These are phyloP conservation scores for Caenorhabditis briggsae DNA, from an alignment of 1,140 invertebrate genomes.

Conservation along the genomic window DNA sequence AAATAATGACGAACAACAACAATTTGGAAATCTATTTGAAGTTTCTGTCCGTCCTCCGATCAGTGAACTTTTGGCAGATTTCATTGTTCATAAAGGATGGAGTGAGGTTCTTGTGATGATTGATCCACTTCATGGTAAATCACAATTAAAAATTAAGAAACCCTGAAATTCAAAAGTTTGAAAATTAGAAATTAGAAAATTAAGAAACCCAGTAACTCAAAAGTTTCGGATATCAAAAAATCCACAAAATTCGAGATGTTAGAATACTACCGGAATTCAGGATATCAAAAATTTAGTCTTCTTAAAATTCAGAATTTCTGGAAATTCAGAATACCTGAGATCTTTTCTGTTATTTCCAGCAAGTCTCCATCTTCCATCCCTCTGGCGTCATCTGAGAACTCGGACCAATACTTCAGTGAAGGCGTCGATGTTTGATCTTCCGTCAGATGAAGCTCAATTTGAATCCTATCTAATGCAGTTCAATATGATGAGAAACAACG, in stretches of 20 bases:
- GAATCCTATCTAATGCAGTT: slow-evolving; percentile 71
- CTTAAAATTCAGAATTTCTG: too few relatives aligned
- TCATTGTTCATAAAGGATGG: slow-evolving; percentile 76
- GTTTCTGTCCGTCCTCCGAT: slow-evolving; percentile 74
- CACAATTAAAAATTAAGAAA: neutral
- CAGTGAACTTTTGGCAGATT: slow-evolving; percentile 74
- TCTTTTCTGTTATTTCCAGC: slow-evolving; percentile 55
- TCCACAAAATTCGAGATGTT: neutral
- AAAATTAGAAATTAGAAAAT: too few relatives aligned
- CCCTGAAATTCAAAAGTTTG: neutral
- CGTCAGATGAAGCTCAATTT: slow-evolving; percentile 71
- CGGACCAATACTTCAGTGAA: slow-evolving; percentile 70
- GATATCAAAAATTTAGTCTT: neutral
- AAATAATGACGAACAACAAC: slow-evolving; percentile 14
- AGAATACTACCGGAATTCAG: neutral
- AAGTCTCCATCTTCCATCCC: slow-evolving; percentile 53
- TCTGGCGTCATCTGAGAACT: slow-evolving; percentile 54
- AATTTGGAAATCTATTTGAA: slow-evolving; percentile 70
- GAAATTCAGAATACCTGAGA: too few relatives aligned
- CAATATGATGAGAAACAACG: slow-evolving; percentile 55
- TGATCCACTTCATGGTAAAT: slow-evolving; percentile 70
- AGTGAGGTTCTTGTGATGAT: slow-evolving; percentile 74
- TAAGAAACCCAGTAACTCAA: too few relatives aligned
- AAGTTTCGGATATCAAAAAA: too few relatives aligned
- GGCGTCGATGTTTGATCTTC: slow-evolving; percentile 73